A percentile compares a stretch with the other conserved stretches of the same genome.
These are phyloP conservation scores for Leuciscus waleckii DNA, from an alignment of 2,797 vertebrate species.

Conservation along the genomic window DNA sequence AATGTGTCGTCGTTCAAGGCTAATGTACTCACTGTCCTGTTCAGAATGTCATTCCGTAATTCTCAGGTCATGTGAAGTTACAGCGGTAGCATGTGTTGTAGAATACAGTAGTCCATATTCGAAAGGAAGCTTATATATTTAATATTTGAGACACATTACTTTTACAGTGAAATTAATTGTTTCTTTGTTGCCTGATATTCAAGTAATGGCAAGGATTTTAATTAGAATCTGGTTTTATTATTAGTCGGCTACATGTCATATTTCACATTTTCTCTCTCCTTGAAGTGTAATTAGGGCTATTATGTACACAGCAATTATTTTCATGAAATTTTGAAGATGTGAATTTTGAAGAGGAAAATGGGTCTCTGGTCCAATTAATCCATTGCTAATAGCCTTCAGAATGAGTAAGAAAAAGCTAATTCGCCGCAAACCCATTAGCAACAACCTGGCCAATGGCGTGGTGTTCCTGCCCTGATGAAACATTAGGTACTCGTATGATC, in stretches of 20 bases:
- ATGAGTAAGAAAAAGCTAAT: conserved; percentile 50
- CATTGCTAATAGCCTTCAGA: conserved; percentile 64
- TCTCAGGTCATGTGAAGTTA: background rate
- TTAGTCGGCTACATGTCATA: conserved; percentile 64
- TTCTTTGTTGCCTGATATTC: conserved; percentile 52
- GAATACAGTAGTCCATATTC: background rate
- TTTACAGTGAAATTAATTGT: conserved; percentile 56
- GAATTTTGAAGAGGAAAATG: conserved; percentile 66
- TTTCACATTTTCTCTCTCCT: conserved; percentile 66
- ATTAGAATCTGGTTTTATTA: conserved; percentile 67
- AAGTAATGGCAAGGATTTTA: conserved; percentile 59
- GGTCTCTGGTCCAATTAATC: conserved; percentile 51
- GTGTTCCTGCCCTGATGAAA: conserved; percentile 31
- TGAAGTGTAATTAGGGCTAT: conserved; percentile 72
- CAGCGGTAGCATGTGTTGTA: background rate
- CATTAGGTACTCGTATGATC: conserved; percentile 27
- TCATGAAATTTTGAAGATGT: conserved; percentile 67
- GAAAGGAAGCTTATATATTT: background rate
- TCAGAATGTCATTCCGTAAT: background rate
- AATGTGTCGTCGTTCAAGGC: background rate
- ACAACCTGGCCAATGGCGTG: conserved; percentile 32
- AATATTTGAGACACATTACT: conserved; percentile 19
- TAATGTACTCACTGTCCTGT: conserved; percentile 4
- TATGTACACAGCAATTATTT: conserved; percentile 64
- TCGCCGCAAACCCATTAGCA: conserved; percentile 62